A percentile compares a stretch with the other conserved stretches of the same genome.
Evolutionary conservation across 2,797 vertebrate species (phyloP).

Genomic region (Oreortyx pictus): DNA sequence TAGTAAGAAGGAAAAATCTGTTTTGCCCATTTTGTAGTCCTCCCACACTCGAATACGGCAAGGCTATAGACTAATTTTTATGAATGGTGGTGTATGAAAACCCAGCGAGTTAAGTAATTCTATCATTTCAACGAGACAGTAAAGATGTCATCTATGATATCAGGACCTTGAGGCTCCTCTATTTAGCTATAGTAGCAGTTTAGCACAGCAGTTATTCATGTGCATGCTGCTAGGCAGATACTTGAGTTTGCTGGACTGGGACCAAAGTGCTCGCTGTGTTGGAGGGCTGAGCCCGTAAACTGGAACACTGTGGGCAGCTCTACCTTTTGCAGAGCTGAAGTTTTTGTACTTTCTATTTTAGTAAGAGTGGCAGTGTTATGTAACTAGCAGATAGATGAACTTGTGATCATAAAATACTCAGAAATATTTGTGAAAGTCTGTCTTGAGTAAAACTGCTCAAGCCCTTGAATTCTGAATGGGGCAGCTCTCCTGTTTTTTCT

Average conservation of each 20-base stretch:
- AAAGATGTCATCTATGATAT: constrained; percentile 2
- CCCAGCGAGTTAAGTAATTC: constrained; percentile 7
- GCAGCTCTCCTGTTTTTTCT: constrained; percentile 14
- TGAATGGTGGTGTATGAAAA: constrained; percentile 44
- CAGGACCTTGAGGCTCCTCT: constrained; percentile 52
- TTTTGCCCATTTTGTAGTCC: not conserved
- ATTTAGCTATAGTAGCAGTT: constrained; percentile 62
- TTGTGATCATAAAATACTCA: constrained; percentile 60
- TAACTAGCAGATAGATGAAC: constrained; percentile 65
- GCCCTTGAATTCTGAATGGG: constrained; percentile 55
- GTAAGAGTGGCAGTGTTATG: constrained; percentile 48
- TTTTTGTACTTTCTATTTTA: constrained; percentile 63
- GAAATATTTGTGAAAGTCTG: constrained; percentile 61
- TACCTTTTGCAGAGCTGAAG: constrained; percentile 53
- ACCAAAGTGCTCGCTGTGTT: constrained; percentile 54
- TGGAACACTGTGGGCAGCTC: constrained; percentile 62
- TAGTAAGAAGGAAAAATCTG: not conserved
- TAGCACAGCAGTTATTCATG: constrained; percentile 24
- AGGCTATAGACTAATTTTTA: not conserved
- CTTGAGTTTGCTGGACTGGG: constrained; percentile 32
- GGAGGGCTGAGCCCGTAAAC: constrained; percentile 45
- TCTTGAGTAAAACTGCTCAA: constrained; percentile 34
- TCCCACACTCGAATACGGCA: not conserved
- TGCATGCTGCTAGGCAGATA: constrained; percentile 15
- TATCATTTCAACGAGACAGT: not conserved